Percentiles rank a stretch among this genome's conserved stretches.
phyloP scores from a whole-genome alignment of 1,140 invertebrate genomes.

The Sweltsa coloradensis region DNA sequence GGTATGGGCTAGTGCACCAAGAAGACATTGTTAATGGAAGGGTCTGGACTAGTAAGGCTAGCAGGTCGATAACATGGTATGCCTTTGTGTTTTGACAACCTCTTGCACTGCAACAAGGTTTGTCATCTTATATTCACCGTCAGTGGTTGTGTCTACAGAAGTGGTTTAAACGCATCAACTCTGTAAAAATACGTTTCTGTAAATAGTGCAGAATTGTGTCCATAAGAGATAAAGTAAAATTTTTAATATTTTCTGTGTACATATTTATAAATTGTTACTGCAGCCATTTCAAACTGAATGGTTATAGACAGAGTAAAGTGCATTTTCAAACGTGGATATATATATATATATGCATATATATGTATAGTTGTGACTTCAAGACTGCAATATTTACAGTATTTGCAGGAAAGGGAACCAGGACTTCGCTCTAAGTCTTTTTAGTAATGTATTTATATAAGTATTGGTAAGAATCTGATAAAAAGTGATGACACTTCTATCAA shows the following conservation, averaged over 20 bases:
- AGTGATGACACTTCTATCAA: too few species aligned
- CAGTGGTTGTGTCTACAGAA: too few species aligned
- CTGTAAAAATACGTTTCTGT: slow-evolving; percentile 2
- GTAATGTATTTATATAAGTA: not conserved
- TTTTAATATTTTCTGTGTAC: slow-evolving; percentile 12
- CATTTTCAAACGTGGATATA: slow-evolving; percentile 1
- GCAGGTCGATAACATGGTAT: too few species aligned
- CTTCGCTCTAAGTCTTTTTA: not conserved
- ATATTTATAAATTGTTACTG: slow-evolving; percentile 3
- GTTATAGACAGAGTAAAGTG: slow-evolving; percentile 9
- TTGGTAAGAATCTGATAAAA: too few species aligned
- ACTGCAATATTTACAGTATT: too few species aligned
- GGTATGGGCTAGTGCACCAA: not conserved
- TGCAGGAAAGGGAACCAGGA: not conserved
- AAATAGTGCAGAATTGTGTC: slow-evolving; percentile 10
- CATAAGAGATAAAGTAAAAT: not conserved
- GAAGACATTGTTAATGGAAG: too few species aligned
- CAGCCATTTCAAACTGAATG: slow-evolving; percentile 1
- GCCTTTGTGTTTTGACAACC: too few species aligned
- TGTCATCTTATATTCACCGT: too few species aligned
- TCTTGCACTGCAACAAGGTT: too few species aligned
- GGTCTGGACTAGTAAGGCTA: too few species aligned
- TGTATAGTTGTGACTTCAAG: not conserved
- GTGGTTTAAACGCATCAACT: slow-evolving; percentile 6
- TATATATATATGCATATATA: not conserved